Evolutionary conservation across 2,113 vertebrate species (phyloP).

Genomic region (Atractosteus spatula): DNA sequence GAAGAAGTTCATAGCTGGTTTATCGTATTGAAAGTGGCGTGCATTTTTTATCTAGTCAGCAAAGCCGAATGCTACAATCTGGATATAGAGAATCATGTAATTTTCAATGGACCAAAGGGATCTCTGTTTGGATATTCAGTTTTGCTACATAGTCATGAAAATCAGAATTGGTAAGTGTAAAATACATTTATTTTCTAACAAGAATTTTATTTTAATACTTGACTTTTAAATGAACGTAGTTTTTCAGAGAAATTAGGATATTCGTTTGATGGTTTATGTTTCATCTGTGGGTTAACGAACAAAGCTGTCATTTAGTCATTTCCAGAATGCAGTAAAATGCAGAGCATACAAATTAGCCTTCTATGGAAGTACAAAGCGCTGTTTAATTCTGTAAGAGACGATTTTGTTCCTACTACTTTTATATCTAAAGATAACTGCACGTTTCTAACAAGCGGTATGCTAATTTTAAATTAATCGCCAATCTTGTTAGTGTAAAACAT

Average conservation of each 20-base stretch:
- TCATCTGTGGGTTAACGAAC: not conserved
- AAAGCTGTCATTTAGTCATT: constrained; percentile 8
- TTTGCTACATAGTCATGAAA: constrained; percentile 71
- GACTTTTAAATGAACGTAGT: too few species aligned
- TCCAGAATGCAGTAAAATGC: constrained; percentile 17
- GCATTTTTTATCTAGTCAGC: constrained; percentile 46
- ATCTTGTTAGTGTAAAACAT: not conserved
- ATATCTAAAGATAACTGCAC: not conserved
- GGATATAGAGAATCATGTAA: constrained; percentile 69
- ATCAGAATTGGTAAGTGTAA: constrained; percentile 73
- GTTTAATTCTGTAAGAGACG: constrained; percentile 4
- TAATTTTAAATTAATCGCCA: too few species aligned
- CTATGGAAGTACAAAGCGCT: constrained; percentile 3
- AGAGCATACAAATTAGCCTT: constrained; percentile 36
- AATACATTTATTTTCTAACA: not conserved
- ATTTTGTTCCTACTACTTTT: not conserved
- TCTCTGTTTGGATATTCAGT: constrained; percentile 90
- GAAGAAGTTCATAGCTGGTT: constrained; percentile 21
- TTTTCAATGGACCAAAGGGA: constrained; percentile 62
- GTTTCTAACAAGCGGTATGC: too few species aligned
- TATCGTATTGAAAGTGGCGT: constrained; percentile 28
- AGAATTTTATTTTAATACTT: too few species aligned
- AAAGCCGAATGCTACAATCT: constrained; percentile 71
- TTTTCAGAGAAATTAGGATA: too few species aligned
- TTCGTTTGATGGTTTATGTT: too few species aligned